Conservation (phyloP, 1,140 invertebrate species). For the Drosophila tristis region DNA sequence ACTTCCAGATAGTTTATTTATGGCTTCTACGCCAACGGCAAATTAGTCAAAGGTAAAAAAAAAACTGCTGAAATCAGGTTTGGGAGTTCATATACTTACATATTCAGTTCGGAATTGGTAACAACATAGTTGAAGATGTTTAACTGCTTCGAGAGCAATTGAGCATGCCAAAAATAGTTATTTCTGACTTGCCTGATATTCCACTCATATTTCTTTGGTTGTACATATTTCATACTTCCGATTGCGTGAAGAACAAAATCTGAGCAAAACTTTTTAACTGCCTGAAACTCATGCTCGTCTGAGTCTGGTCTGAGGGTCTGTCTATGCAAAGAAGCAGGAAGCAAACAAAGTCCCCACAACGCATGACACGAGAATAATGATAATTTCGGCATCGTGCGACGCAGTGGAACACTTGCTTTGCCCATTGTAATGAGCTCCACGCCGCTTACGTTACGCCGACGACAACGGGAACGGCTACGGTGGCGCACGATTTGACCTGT, state of each 20-base stretch:
- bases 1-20: constrained; percentile 15
- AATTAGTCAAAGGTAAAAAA: constrained; percentile 49
- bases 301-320: constrained; percentile 7
- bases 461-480: constrained; percentile 29
- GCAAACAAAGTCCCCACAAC: constrained; percentile 25
- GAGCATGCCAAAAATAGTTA: constrained; percentile 54
- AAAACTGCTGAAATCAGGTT: constrained; percentile 9
- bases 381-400: constrained; percentile 39
- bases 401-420: constrained; percentile 34
- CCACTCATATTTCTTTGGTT: constrained; percentile 2
- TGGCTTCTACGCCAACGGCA: constrained; percentile 21
- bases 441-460: no score
- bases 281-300: constrained; percentile 25
- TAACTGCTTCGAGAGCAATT: constrained; percentile 45
- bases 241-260: constrained; percentile 44
- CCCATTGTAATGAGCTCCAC: constrained; percentile 42
- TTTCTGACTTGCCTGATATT: constrained; percentile 24
- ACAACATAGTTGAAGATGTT: neutral
- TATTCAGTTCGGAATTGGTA: neutral
- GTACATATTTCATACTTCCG: constrained; percentile 49
- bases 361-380: constrained; percentile 53
- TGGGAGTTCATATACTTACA: constrained; percentile 2
- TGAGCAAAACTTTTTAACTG: no score
- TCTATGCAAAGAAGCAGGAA: constrained; percentile 49
- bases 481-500: constrained; percentile 57